A percentile compares a stretch with the other conserved stretches of the same genome.
phyloP scores from a whole-genome alignment of 2,888 invertebrate genomes.

The Allygus modestus region DNA sequence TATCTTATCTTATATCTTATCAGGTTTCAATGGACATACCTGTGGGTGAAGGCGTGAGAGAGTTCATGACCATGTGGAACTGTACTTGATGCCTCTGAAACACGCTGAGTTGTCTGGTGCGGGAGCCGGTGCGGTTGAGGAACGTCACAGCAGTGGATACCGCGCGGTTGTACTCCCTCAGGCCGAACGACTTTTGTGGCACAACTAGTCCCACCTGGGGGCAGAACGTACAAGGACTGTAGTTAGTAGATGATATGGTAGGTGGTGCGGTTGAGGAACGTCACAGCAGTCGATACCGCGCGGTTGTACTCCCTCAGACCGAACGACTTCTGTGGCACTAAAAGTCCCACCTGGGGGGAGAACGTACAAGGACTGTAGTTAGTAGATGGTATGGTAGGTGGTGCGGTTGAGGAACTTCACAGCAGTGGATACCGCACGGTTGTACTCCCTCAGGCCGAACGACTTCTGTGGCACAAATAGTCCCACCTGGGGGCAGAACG shows the following conservation, averaged over 20 bases:
- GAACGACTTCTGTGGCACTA: slow-evolving; percentile 87
- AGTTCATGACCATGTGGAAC: slow-evolving; percentile 82
- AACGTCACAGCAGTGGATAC: slow-evolving; percentile 82
- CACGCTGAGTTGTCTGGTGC: slow-evolving; percentile 77
- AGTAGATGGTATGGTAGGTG: too few relatives aligned
- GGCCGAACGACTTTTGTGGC: slow-evolving; percentile 87
- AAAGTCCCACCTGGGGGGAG: slow-evolving; percentile 79
- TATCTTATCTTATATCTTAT: too few relatives aligned
- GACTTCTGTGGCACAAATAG: slow-evolving; percentile 87
- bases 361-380: too few relatives aligned
- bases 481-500: slow-evolving; percentile 77
- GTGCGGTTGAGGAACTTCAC: slow-evolving; percentile 78
- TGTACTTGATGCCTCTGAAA: slow-evolving; percentile 85
- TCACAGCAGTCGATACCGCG: slow-evolving; percentile 83
- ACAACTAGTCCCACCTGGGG: slow-evolving; percentile 83
- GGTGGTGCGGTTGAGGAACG: slow-evolving; percentile 78
- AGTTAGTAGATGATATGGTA: background rate
- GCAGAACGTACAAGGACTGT: background rate
- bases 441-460: slow-evolving; percentile 84
- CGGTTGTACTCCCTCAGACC: slow-evolving; percentile 83
- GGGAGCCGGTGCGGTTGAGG: slow-evolving; percentile 77
- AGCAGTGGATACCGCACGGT: slow-evolving; percentile 83
- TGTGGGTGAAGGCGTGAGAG: slow-evolving; percentile 85
- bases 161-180: slow-evolving; percentile 83
- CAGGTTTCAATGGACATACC: too few relatives aligned